Percentiles rank a stretch among this genome's conserved stretches.
These are phyloP conservation scores for Chrysocyon brachyurus DNA, from an alignment of 2,797 vertebrate genomes.

Conservation along the genomic window DNA sequence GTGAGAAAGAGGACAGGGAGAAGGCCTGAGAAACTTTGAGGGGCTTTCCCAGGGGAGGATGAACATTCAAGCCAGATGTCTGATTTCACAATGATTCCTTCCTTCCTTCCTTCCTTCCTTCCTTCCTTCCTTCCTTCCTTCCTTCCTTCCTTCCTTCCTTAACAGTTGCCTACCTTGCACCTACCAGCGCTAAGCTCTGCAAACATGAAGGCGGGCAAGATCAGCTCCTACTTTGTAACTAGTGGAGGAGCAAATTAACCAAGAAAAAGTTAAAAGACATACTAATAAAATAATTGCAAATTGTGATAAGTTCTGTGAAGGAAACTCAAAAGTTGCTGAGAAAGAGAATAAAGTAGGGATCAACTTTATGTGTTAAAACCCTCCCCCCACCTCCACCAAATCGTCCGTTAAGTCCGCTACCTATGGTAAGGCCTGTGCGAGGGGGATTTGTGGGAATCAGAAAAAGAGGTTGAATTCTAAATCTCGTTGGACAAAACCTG, in stretches of 20 bases:
- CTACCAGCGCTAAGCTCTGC: neutral
- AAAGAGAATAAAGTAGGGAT: neutral
- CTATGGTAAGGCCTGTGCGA: neutral
- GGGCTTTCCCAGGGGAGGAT: neutral
- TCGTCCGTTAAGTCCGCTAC: neutral
- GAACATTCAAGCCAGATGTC: neutral
- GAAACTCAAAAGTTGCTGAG: neutral
- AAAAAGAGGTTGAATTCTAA: neutral
- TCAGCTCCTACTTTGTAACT: neutral
- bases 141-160: too few species aligned
- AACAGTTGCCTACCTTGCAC: neutral
- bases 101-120: too few species aligned
- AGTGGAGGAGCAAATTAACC: neutral
- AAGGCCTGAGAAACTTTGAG: neutral
- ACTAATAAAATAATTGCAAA: neutral
- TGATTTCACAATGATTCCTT: neutral
- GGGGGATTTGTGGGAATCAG: neutral
- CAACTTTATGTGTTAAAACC: neutral
- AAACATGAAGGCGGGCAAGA: neutral
- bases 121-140: too few species aligned
- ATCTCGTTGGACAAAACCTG: neutral
- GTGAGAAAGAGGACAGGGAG: neutral
- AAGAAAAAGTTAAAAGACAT: neutral
- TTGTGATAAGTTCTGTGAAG: neutral
- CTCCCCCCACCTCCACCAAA: neutral